These are phyloP conservation scores for Myotis planiceps DNA, from an alignment of 2,797 vertebrate genomes.

Conservation along the genomic window DNA sequence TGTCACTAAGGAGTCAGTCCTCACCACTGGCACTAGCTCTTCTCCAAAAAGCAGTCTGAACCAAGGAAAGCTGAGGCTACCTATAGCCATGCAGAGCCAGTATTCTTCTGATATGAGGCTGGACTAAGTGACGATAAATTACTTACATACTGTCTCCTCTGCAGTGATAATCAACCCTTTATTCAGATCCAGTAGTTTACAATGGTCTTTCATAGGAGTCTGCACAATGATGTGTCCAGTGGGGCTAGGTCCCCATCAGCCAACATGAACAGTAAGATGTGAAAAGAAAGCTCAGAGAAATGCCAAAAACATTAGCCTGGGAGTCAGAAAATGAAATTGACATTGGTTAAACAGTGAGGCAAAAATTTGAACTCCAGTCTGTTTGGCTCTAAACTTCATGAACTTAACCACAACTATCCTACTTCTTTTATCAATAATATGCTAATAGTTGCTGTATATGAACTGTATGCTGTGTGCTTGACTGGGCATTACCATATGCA, in stretches of 20 bases:
- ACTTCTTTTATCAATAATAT: not conserved
- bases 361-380: not conserved
- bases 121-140: not conserved
- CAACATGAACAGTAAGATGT: not conserved
- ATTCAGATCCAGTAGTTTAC: not conserved
- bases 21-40: not conserved
- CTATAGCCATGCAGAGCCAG: not conserved
- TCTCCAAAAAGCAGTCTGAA: not conserved
- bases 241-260: not conserved
- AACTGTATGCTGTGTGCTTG: not conserved
- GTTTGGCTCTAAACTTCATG: not conserved
- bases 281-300: not conserved
- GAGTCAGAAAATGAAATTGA: not conserved
- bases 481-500: not conserved
- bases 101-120: not conserved
- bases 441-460: not conserved
- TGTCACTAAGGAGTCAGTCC: not conserved
- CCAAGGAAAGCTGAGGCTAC: not conserved
- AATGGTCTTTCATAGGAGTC: not conserved
- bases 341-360: not conserved
- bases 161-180: not conserved
- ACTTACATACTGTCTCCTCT: not conserved
- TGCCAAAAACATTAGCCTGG: not conserved
- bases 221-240: not conserved
- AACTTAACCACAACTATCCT: slow-evolving; percentile 1